Evolutionary conservation across 2,113 vertebrate species (phyloP).

Genomic region (Sturnira hondurensis): DNA sequence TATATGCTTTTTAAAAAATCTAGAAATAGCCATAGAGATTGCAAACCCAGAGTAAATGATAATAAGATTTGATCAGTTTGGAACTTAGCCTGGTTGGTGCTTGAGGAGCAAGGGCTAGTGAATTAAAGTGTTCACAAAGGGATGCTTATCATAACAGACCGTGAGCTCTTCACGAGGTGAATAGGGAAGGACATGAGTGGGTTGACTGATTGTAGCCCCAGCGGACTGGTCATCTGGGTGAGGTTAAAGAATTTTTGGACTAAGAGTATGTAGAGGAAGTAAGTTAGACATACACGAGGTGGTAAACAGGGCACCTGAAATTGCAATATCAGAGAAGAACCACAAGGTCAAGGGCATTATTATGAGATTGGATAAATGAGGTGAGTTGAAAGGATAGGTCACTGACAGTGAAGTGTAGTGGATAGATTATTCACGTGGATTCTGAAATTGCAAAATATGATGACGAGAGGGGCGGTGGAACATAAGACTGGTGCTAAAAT

Average conservation of each 20-base stretch:
- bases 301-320: not conserved
- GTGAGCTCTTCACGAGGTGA: not conserved
- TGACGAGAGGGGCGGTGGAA: not conserved
- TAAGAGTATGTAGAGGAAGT: not conserved
- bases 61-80: not conserved
- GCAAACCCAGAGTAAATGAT: not conserved
- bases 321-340: not conserved
- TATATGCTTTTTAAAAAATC: not conserved
- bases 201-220: not conserved
- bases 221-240: not conserved
- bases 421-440: not conserved
- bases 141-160: not conserved
- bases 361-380: not conserved
- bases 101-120: not conserved
- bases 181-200: not conserved
- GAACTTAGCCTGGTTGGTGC: not conserved
- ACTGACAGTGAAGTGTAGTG: not conserved
- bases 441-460: not conserved
- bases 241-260: not conserved
- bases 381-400: not conserved
- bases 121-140: not conserved
- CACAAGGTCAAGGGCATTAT: not conserved
- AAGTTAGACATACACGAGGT: not conserved
- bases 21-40: not conserved
- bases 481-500: not conserved